Conservation (phyloP, 2,888 invertebrate species). For the Gymnocheta viridis region DNA sequence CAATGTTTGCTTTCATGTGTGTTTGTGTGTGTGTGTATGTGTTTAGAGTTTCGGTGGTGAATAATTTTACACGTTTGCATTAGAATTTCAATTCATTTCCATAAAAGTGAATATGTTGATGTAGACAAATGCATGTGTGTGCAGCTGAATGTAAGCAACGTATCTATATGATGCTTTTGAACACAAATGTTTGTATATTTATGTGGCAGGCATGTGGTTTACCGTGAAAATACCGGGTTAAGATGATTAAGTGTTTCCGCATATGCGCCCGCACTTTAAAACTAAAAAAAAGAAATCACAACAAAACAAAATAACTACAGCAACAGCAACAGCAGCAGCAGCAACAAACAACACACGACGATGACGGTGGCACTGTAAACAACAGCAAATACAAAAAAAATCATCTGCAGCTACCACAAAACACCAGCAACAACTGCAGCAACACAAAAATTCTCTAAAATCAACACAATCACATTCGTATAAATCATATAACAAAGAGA, state of each 20-base stretch:
- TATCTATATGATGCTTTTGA: conserved; percentile 49
- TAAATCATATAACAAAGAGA: conserved; percentile 14
- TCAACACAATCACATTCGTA: conserved; percentile 22
- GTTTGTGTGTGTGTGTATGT: conserved; percentile 1
- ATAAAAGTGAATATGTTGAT: neutral
- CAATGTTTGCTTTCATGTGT: conserved; percentile 7
- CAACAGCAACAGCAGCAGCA: conserved; percentile 35
- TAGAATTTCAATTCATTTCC: conserved; percentile 63
- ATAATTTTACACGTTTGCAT: conserved; percentile 63
- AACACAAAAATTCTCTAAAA: conserved; percentile 25
- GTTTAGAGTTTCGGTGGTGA: conserved; percentile 27
- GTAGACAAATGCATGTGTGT: conserved; percentile 6
- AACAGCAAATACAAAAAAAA: conserved; percentile 25
- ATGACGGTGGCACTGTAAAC: conserved; percentile 27
- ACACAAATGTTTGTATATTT: conserved; percentile 66
- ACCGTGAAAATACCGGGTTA: conserved; percentile 71
- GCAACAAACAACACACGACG: conserved; percentile 1
- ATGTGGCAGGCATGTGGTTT: conserved; percentile 70
- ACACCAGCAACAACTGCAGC: conserved; percentile 58
- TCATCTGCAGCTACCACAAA: conserved; percentile 65
- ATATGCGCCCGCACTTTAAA: conserved; percentile 71
- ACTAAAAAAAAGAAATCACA: conserved; percentile 71
- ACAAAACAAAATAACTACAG: conserved; percentile 46
- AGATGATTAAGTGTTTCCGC: conserved; percentile 70
- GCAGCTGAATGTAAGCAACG: conserved; percentile 12